Base-by-base conservation (phyloP, 2,888 invertebrate species). In the Dynastes grantii region DNA sequence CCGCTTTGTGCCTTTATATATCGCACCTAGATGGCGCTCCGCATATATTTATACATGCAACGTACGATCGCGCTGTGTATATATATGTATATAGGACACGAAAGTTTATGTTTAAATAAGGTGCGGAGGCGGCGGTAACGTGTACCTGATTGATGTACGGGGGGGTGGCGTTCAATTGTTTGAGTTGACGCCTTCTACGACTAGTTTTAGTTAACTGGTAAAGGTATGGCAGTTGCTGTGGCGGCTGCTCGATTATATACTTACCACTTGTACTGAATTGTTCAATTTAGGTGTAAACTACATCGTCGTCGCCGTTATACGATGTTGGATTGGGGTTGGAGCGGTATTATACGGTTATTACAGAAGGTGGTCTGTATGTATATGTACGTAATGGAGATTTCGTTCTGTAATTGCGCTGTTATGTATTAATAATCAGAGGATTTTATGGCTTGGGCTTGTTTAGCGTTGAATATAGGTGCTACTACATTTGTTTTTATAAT, bases 241-340 rank as follows among this genome's bases (percentile, higher is more conserved):
- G 63, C 32, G 29, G 27, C 11, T 27, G 27, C 63, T 63, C 63
- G 63, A 63, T 63, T 63, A 63, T 32, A 32, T 63, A 32, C 63
- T 29, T 32, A 29, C 29, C 63, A 29, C 63, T 58, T 58, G 22
- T 58, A 58, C 22, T 58, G 55, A 58, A 58, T 58, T 58, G 55
- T 58, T 58, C 55, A 58, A 58, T 58, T 58, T 58, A 58, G 55
- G 55, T 58, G 55, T 58, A 58, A 58, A 58, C 55, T 58, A 53
- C 53, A n/a, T 53, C 53, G 13, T 16, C 13, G 53, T 3, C 16
- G 55, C 55, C 22, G 55, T 58, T 58, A 58, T 58, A 58, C 55
- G 55, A 22, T 58, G 55, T 58, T 58, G 22, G 55, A 58, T 22
- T 58, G 16, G 55, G 55, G 55, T 58, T 58, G 55, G 8, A 58